Evolutionary conservation across 2,888 invertebrate genomes (phyloP).

Genomic region (Rutpela maculata): DNA sequence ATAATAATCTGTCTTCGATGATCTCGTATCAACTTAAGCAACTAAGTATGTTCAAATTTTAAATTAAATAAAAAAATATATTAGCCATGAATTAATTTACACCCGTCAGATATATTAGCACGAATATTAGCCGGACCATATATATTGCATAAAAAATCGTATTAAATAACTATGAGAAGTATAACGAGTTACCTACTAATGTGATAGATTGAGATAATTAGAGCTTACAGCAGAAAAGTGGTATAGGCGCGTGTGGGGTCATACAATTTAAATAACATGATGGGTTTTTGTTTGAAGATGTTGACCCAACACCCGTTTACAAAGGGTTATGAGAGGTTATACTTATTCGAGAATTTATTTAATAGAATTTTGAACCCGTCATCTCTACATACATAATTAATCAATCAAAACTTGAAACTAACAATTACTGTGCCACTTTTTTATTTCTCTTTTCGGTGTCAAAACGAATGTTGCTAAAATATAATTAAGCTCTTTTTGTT

Average conservation of each 20-base stretch:
- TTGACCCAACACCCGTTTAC: conserved; percentile 23
- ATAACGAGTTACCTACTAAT: conserved; percentile 12
- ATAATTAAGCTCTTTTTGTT: conserved; percentile 58
- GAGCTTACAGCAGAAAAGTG: background rate
- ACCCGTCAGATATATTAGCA: too few species aligned
- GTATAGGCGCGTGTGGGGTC: conserved; percentile 14
- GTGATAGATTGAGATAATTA: conserved; percentile 34
- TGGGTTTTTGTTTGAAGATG: conserved; percentile 26
- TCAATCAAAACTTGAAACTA: conserved; percentile 63
- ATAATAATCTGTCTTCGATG: too few species aligned
- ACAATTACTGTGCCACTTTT: conserved; percentile 65
- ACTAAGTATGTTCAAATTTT: too few species aligned
- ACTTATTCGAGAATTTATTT: conserved; percentile 50
- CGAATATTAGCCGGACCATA: too few species aligned
- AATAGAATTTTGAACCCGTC: conserved; percentile 64
- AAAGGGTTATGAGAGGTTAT: conserved; percentile 47
- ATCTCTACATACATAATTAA: conserved; percentile 63
- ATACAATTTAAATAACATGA: conserved; percentile 13
- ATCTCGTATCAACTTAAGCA: too few species aligned
- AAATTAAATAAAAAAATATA: too few species aligned
- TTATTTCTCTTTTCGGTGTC: conserved; percentile 52
- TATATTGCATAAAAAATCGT: background rate
- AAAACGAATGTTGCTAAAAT: conserved; percentile 55
- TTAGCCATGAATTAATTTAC: too few species aligned
- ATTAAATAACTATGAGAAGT: background rate